Base-by-base conservation (phyloP, 2,888 invertebrate genomes). In the Xestia rhomboidea region DNA sequence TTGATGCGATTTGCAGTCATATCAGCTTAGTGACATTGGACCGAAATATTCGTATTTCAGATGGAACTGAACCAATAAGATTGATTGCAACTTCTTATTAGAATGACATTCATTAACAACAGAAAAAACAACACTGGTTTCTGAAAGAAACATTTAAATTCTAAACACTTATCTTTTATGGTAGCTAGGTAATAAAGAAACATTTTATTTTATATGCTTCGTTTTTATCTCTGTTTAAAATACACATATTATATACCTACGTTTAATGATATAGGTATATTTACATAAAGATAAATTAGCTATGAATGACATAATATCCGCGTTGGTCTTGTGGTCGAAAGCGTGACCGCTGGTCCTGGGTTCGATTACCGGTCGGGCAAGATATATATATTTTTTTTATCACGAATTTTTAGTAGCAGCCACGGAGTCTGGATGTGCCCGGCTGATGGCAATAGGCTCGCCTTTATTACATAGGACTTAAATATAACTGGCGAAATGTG, bases 141-240 rank as follows among this genome's bases (percentile, higher is more conserved):
- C 18, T n/a, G 8, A 49, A 73, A 27, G 15, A 34, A 63, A 7
- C 15, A 51, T 46, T 62, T 24, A 24, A 62, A 80, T 71, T 62
- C 44, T 1, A 8, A 72, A 54, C 51, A 34, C 10, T 51, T 38
- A n/a, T 63, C 30, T 72, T 57, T 66, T 49, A 38, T 38, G 21
- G 11, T 27, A 46, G 18, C 21, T 24, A 41, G 10, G 27, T 75
- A 49, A 27, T 66, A 57, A 41, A 81, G 5, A 54, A 27, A 76
- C 41, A 74, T 30, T 57, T 57, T 24, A 51, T 82, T 66, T 8
- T 66, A n/a, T 27, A 24, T 24, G 34, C 24, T 41, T 81, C 24
- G 15, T 66, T 71, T 66, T 71, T 75, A 82, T 67, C 49, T 44
- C 7, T 8, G 24, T 77, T 74, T 51, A 41, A 46, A 30, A 41